Conservation (phyloP, 2,797 vertebrate genomes). For the Megalops cyprinoides region DNA sequence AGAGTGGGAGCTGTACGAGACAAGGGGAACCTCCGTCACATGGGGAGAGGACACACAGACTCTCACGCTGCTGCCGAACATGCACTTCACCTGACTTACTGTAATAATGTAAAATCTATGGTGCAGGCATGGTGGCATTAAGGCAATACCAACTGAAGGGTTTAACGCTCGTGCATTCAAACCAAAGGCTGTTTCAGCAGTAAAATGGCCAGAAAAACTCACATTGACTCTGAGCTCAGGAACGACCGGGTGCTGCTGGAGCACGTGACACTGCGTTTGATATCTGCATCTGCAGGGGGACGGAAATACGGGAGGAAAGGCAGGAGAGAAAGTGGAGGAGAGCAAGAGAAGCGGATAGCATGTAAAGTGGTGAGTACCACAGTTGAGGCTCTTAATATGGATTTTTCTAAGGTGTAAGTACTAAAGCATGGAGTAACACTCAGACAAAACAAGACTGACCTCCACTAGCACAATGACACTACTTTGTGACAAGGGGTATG, state of each 20-base stretch:
- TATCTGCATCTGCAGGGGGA: constrained; percentile 62
- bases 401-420: background rate
- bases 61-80: too few species aligned
- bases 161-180: too few species aligned
- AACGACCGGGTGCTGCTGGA: constrained; percentile 56
- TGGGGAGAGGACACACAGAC: constrained; percentile 7
- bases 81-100: too few species aligned
- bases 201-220: constrained; percentile 44
- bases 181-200: too few species aligned
- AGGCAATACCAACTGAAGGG: too few species aligned
- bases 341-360: background rate
- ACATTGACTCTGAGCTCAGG: constrained; percentile 69
- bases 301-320: background rate
- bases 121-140: too few species aligned
- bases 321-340: background rate
- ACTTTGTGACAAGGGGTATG: too few species aligned
- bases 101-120: too few species aligned
- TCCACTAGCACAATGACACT: too few species aligned
- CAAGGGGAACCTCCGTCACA: too few species aligned
- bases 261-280: constrained; percentile 62
- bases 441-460: too few species aligned
- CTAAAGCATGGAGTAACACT: too few species aligned
- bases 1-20: constrained; percentile 77
- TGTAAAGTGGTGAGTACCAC: background rate
- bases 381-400: background rate